phyloP scores from a whole-genome alignment of 2,113 vertebrate species.

The Clarias gariepinus region DNA sequence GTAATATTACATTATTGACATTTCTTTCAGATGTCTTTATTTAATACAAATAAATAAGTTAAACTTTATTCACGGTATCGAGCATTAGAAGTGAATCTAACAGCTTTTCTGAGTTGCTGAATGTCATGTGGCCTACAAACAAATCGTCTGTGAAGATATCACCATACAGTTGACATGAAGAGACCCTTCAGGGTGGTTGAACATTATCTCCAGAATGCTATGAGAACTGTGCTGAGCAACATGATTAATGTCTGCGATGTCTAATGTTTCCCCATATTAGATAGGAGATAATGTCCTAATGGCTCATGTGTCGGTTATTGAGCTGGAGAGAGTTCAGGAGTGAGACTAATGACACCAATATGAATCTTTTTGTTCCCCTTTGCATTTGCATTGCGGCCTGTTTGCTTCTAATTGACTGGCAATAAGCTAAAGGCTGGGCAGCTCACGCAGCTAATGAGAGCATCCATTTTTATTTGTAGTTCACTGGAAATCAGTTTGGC shows the following conservation, averaged over 20 bases:
- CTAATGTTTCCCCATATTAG: slow-evolving; percentile 53
- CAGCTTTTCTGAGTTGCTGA: background rate
- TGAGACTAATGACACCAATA: slow-evolving; percentile 12
- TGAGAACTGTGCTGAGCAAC: background rate
- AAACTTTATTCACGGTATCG: background rate
- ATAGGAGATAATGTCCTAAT: slow-evolving; percentile 46
- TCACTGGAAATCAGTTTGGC: background rate
- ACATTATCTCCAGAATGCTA: slow-evolving; percentile 4
- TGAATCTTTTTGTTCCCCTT: slow-evolving; percentile 37
- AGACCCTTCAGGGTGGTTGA: background rate
- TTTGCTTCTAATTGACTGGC: slow-evolving; percentile 52
- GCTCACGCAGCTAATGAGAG: slow-evolving; percentile 27
- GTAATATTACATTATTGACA: background rate
- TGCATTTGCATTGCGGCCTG: slow-evolving; percentile 38
- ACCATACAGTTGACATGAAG: background rate
- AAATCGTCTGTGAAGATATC: background rate
- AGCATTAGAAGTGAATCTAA: background rate
- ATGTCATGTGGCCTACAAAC: background rate
- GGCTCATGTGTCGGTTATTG: slow-evolving; percentile 50
- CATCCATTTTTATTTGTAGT: slow-evolving; percentile 30
- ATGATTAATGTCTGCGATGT: slow-evolving; percentile 37
- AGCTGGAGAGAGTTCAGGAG: slow-evolving; percentile 24
- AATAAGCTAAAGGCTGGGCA: slow-evolving; percentile 32
- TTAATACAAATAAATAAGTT: background rate
- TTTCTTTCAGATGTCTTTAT: background rate